Percentiles rank a stretch among this genome's conserved stretches.
These are phyloP conservation scores for Synanthedon vespiformis DNA, from an alignment of 2,888 invertebrate species.

Conservation along the genomic window DNA sequence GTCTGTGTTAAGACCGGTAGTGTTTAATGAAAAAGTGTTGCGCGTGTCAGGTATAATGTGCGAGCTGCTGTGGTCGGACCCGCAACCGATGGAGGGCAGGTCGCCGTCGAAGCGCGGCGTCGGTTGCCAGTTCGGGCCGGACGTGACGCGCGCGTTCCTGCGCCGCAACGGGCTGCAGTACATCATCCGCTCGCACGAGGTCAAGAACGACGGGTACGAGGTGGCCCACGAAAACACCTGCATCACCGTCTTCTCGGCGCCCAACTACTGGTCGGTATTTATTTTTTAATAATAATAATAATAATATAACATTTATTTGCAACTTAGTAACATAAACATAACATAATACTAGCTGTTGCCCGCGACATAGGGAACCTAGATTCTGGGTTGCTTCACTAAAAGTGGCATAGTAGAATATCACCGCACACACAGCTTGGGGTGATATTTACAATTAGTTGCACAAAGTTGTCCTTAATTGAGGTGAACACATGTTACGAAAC, in stretches of 20 bases:
- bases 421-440: too few relatives aligned
- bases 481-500: too few relatives aligned
- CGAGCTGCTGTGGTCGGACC: constrained; percentile 98
- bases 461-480: too few relatives aligned
- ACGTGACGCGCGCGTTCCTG: constrained; percentile 91
- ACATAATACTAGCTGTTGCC: too few relatives aligned
- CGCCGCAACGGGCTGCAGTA: constrained; percentile 90
- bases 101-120: constrained; percentile 97
- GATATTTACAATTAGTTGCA: too few relatives aligned
- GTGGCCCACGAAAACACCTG: constrained; percentile 94
- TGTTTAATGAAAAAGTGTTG: neutral
- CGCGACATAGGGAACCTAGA: too few relatives aligned
- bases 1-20: too few relatives aligned
- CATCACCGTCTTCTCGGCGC: constrained; percentile 99
- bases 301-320: too few relatives aligned
- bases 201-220: constrained; percentile 97
- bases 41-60: constrained; percentile 88
- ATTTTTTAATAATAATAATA: too few relatives aligned
- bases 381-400: too few relatives aligned
- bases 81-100: constrained; percentile 88
- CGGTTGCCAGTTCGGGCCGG: constrained; percentile 98
- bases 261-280: constrained; percentile 93
- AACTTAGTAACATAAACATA: too few relatives aligned
- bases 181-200: constrained; percentile 96
- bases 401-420: too few relatives aligned